phyloP scores from a whole-genome alignment of 2,797 vertebrate species.

The Amphiprion clarkii region DNA sequence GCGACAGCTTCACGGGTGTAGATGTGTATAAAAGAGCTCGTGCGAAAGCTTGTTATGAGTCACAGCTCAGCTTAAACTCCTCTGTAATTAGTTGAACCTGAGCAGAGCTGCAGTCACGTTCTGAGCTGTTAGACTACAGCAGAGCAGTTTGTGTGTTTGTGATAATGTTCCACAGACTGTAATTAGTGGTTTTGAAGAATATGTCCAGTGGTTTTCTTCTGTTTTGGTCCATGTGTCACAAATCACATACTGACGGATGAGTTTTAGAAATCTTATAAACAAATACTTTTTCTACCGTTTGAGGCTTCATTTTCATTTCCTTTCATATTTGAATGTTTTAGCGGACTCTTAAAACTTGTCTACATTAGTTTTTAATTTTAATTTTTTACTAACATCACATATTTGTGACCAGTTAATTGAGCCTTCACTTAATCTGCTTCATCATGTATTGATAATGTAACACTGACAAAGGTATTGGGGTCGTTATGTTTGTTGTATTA shows the following conservation, averaged over 20 bases:
- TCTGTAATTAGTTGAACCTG: conserved; percentile 33
- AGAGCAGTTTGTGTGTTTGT: not conserved
- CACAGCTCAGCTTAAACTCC: conserved; percentile 42
- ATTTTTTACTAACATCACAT: not conserved
- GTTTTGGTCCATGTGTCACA: not conserved
- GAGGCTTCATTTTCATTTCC: not conserved
- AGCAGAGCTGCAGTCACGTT: conserved; percentile 21
- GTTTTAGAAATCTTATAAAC: too few species aligned
- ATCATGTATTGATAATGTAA: not conserved
- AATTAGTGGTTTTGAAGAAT: not conserved
- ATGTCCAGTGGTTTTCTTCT: not conserved
- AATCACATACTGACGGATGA: not conserved
- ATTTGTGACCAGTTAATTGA: not conserved
- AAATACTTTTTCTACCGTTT: not conserved
- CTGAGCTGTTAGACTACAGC: conserved; percentile 7
- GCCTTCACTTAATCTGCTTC: not conserved
- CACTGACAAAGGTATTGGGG: not conserved
- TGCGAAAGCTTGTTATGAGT: conserved; percentile 40
- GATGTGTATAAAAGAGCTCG: conserved; percentile 10
- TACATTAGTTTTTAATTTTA: not conserved
- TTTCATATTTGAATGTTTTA: not conserved
- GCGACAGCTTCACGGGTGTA: conserved; percentile 22
- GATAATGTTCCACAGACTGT: not conserved
- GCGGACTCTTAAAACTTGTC: too few species aligned
- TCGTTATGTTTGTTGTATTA: not conserved